Evolutionary conservation across 2,888 invertebrate genomes (phyloP), one percentile per base, ranked within the genome.

Genomic region (Acanthosepion esculentum): DNA sequence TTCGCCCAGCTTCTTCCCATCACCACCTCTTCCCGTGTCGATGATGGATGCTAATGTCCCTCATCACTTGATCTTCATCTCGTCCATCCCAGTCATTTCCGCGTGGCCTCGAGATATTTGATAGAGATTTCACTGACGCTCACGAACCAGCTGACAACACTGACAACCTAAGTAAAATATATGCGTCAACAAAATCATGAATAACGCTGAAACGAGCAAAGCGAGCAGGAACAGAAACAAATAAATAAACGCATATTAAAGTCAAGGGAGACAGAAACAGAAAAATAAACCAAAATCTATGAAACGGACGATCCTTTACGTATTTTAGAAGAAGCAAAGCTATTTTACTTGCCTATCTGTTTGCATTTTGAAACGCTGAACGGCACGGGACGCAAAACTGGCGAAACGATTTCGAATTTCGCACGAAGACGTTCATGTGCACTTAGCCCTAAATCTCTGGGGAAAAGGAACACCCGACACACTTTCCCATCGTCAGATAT

Each of bases 41-140:
- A 78, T 78, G 78, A 78, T 78, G 78, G 78, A 78, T 78, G 78
- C 78, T n/a, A n/a, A 78, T 78, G 78, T 78, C 78, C 78, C n/a
- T 78, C 78, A 78, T 78, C 78, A 78, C n/a, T 78, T 78, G 78
- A 78, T 78, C 78, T 78, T 78, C 78, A 78, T 78, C 78, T 78
- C 78, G n/a, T 78, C n/a, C n/a, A 78, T 78, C 15, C 78, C n/a
- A n/a, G 78, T 78, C 78, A 78, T 33, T 78, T 78, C 15, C 78
- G 78, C 78, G 78, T 78, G 78, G 78, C 78, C 78, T 78, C 78
- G 12, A n/a, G 78, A 78, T 78, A 78, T 78, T 78, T 78, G 78
- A 78, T 78, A 78, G 78, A 78, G 78, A 78, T 78, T 78, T 78
- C 78, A 33, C 78, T 78, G 78, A 78, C 78, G 78, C 78, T 78